Base-by-base conservation (phyloP, 30 jellyfish, hydroid and myxozoan genomes). In the Sanderia malayensis region DNA sequence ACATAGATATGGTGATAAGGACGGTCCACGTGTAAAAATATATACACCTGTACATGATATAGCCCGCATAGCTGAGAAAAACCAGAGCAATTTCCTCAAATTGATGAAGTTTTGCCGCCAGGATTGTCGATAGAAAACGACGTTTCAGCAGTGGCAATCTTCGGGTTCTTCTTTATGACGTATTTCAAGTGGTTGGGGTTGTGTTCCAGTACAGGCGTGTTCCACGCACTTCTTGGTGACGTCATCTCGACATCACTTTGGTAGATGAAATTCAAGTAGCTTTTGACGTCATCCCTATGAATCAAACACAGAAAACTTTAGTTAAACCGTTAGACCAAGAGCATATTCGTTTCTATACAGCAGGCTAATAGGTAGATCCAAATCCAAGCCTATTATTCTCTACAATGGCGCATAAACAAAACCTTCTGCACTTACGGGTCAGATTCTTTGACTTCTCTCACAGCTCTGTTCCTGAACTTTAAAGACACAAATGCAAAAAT, bases 221-320 rank as follows among this genome's bases (percentile, higher is more conserved):
- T 37, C 89, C 89, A 78, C 0, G 89, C 89, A 31, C 89, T 78
- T 44, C 70, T 78, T 30, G 89, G 89, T 11, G 89, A 61, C 27
- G 70, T 53, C 81, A 78, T 37, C 59, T 78, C 89, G 45, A 78
- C 59, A 26, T 78, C 89, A 61, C 76, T 78, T 55, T 78, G 80
- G 58, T 78, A 65, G 24, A 58, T 75, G 37, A 78, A 44, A 25
- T 78, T 78, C 81, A 78, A 30, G 45, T 25, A 78, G 20, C 74
- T 66, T 69, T 78, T 78, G n/a, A 70, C 82, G 21, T 32, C 45
- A 61, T 78, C 78, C 20, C 89, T 78, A 45, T 22, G 20, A 53
- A 47, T n/a, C n/a, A n/a, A n/a, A n/a, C n/a, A n/a, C n/a, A n/a
- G n/a, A n/a, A n/a, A n/a, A n/a, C n/a, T n/a, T n/a, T n/a, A n/a